Evolutionary conservation across 2,797 vertebrate species (phyloP).

Genomic region (Periophthalmus magnuspinnatus): DNA sequence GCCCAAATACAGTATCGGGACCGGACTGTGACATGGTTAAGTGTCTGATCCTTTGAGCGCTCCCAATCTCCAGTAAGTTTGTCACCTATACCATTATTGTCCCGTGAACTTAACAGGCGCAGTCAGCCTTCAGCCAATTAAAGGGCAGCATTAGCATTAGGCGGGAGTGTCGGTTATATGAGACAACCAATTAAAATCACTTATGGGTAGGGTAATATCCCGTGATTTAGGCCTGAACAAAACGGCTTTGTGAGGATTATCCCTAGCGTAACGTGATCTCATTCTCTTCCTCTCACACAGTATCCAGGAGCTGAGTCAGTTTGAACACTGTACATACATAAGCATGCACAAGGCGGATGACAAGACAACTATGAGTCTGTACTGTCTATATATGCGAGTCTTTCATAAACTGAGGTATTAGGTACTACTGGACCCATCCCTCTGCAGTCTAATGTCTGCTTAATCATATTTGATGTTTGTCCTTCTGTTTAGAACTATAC

Average conservation of each 20-base stretch:
- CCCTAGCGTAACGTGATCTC: constrained; percentile 74
- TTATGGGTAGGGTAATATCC: constrained; percentile 76
- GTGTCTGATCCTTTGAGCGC: constrained; percentile 68
- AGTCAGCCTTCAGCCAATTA: constrained; percentile 68
- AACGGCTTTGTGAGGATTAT: constrained; percentile 79
- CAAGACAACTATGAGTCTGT: constrained; percentile 54
- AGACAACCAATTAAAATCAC: constrained; percentile 84
- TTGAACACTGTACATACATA: constrained; percentile 26
- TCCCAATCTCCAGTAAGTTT: constrained; percentile 61
- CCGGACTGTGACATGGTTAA: constrained; percentile 55
- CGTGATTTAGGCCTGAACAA: constrained; percentile 78
- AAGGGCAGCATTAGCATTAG: constrained; percentile 69
- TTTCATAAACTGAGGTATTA: not conserved
- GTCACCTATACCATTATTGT: constrained; percentile 78
- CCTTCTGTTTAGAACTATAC: too few relatives aligned
- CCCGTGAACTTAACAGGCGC: constrained; percentile 76
- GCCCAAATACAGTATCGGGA: constrained; percentile 56
- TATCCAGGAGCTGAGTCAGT: constrained; percentile 44
- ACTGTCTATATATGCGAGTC: not conserved
- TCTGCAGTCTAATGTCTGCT: not conserved
- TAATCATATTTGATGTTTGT: not conserved
- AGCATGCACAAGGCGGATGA: constrained; percentile 36
- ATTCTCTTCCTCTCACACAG: constrained; percentile 66
- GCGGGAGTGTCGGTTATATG: constrained; percentile 71
- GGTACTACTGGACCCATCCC: not conserved